Conservation (phyloP, 2,888 invertebrate species). For the Apamea epomidion region DNA sequence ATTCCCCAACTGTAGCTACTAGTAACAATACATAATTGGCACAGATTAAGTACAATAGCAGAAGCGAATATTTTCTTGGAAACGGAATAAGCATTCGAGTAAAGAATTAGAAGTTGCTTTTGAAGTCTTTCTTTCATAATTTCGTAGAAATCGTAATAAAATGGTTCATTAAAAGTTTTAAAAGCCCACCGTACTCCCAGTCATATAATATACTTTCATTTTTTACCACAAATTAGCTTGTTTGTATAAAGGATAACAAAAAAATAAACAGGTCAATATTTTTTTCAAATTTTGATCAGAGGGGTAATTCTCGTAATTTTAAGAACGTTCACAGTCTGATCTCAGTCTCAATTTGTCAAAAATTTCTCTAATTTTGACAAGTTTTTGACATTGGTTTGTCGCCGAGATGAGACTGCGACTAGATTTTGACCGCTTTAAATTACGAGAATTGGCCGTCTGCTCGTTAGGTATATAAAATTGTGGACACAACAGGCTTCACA, state of each 20-base stretch:
- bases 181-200: neutral
- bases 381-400: too few species aligned
- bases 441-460: too few species aligned
- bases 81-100: neutral
- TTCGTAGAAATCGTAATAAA: neutral
- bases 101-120: neutral
- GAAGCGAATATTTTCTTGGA: neutral
- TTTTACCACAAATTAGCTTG: neutral
- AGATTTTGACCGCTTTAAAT: too few species aligned
- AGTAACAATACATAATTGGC: neutral
- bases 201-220: neutral
- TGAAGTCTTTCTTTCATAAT: neutral
- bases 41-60: neutral
- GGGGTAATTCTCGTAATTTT: too few species aligned
- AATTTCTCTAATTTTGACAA: too few species aligned
- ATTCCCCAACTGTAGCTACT: neutral
- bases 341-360: too few species aligned
- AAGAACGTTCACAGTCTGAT: too few species aligned
- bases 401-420: too few species aligned
- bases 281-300: neutral
- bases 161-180: neutral
- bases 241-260: neutral
- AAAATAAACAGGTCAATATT: neutral
- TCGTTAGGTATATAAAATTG: constrained; percentile 1
- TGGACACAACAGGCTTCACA: neutral